Percentiles rank a stretch among this genome's conserved stretches.
phyloP scores from a whole-genome alignment of 2,797 vertebrate genomes.

The Cacajao melanocephalus region DNA sequence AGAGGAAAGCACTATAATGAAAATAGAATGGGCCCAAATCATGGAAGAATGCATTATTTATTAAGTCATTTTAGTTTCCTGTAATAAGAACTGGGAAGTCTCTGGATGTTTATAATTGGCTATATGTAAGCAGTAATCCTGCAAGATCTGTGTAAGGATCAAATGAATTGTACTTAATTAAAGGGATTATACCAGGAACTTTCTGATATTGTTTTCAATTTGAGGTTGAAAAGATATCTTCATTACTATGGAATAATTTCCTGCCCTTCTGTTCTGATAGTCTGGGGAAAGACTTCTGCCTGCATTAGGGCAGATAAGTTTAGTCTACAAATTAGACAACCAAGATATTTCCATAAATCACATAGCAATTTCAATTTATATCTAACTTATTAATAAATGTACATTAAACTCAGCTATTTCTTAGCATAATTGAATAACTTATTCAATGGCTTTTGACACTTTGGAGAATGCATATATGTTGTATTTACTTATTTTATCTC shows the following conservation, averaged over 20 bases:
- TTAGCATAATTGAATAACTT: not conserved
- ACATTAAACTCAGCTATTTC: not conserved
- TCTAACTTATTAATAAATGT: not conserved
- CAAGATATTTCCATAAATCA: not conserved
- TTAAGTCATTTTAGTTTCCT: slow-evolving; percentile 76
- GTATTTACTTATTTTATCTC: not conserved
- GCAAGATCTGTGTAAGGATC: slow-evolving; percentile 72
- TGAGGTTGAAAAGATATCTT: slow-evolving; percentile 60
- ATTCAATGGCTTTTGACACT: not conserved
- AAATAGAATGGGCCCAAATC: slow-evolving; percentile 71
- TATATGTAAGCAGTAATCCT: slow-evolving; percentile 75
- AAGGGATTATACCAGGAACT: slow-evolving; percentile 76
- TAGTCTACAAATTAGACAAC: slow-evolving; percentile 39
- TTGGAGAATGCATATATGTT: not conserved
- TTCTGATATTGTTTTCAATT: slow-evolving; percentile 77
- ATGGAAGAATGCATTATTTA: slow-evolving; percentile 76
- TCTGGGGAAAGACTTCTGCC: slow-evolving; percentile 60
- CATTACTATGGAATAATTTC: slow-evolving; percentile 45
- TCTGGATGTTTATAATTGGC: slow-evolving; percentile 81
- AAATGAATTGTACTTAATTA: slow-evolving; percentile 82
- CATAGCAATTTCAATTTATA: not conserved
- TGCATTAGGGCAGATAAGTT: not conserved
- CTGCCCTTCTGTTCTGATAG: slow-evolving; percentile 57
- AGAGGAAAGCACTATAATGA: not conserved
- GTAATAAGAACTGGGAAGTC: slow-evolving; percentile 77